Percentiles rank a stretch among this genome's conserved stretches.
Conservation (phyloP, 37 sponge, comb jelly and placozoan genomes). For the Agelas oroides region DNA sequence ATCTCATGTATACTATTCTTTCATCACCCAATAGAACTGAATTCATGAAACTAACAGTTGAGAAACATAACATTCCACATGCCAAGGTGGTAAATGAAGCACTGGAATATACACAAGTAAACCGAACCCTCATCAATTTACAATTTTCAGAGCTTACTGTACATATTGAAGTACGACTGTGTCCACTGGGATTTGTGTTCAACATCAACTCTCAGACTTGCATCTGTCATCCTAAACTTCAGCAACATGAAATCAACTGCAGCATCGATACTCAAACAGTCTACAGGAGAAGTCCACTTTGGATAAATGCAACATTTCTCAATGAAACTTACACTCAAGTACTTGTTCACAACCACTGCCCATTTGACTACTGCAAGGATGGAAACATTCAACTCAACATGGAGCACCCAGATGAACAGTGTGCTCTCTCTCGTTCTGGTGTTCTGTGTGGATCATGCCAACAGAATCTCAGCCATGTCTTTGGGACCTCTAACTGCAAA, state of each 20-base stretch:
- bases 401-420: neutral
- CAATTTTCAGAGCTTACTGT: neutral
- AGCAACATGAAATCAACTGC: neutral
- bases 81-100: too few relatives aligned
- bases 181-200: conserved; percentile 2
- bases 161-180: neutral
- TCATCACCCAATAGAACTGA: too few relatives aligned
- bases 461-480: neutral
- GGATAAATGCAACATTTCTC: conserved; percentile 2
- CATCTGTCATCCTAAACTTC: neutral
- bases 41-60: too few relatives aligned
- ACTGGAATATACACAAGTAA: too few relatives aligned
- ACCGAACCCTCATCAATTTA: too few relatives aligned
- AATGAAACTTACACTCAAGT: neutral
- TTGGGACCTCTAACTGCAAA: neutral
- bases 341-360: conserved; percentile 6
- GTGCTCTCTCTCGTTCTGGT: conserved; percentile 1
- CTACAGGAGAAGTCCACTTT: neutral
- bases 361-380: conserved; percentile 1
- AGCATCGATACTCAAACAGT: neutral
- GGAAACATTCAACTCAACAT: neutral
- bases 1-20: too few relatives aligned
- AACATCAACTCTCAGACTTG: neutral
- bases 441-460: conserved; percentile 25
- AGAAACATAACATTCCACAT: too few relatives aligned